Percentiles rank a stretch among this genome's conserved stretches.
phyloP scores from a whole-genome alignment of 2,113 vertebrate species.

The Todiramphus saurophagus region DNA sequence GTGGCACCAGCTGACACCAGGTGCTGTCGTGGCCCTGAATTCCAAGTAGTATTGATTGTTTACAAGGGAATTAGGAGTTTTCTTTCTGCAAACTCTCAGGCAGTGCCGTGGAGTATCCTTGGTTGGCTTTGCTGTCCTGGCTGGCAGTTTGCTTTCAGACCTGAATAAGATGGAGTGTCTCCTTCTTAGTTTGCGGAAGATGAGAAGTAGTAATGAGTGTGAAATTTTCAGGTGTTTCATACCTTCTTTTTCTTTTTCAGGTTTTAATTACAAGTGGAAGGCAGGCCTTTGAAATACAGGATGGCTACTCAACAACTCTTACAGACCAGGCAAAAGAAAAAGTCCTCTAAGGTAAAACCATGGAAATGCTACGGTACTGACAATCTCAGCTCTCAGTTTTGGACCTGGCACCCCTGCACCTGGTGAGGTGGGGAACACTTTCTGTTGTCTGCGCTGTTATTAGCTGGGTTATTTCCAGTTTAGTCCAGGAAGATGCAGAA shows the following conservation, averaged over 20 bases:
- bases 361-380: background rate
- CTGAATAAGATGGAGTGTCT: background rate
- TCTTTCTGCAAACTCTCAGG: background rate
- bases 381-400: background rate
- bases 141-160: background rate
- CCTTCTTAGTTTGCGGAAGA: background rate
- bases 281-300: background rate
- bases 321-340: slow-evolving; percentile 4
- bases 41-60: background rate
- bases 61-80: background rate
- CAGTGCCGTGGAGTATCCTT: background rate
- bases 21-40: slow-evolving; percentile 8
- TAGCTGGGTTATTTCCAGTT: background rate
- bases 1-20: background rate
- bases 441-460: background rate
- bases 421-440: background rate
- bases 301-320: slow-evolving; percentile 69
- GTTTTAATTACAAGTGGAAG: slow-evolving; percentile 3
- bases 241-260: background rate
- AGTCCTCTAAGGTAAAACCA: slow-evolving; percentile 62
- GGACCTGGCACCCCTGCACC: rapidly evolving
- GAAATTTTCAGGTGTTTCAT: background rate
- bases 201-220: background rate
- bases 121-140: background rate
- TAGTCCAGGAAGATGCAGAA: background rate